phyloP scores from a whole-genome alignment of 2,797 vertebrate genomes.

The Macropus fuliginosus region DNA sequence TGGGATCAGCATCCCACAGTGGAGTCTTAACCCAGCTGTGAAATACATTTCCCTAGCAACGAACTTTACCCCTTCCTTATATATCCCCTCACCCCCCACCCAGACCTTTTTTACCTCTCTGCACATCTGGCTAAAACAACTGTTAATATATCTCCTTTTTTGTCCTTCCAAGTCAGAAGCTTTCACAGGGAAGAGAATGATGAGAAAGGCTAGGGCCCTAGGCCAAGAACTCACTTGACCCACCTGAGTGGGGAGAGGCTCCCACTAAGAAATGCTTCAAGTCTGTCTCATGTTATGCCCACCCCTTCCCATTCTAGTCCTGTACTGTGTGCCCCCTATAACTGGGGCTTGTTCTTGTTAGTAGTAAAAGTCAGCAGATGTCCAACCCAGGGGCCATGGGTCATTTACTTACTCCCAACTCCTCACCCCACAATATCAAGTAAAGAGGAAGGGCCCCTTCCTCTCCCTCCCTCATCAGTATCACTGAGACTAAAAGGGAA shows the following conservation, averaged over 20 bases:
- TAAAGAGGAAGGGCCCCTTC: not conserved
- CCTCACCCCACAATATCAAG: not conserved
- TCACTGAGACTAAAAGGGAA: not conserved
- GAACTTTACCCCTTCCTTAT: not conserved
- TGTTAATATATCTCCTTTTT: not conserved
- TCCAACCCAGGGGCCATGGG: not conserved
- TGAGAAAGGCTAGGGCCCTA: not conserved
- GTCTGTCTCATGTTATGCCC: not conserved
- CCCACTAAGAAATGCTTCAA: not conserved
- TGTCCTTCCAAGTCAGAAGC: not conserved
- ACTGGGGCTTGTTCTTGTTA: not conserved
- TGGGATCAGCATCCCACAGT: not conserved
- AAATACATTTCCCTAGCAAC: constrained; percentile 40
- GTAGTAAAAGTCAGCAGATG: not conserved
- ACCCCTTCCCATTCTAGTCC: not conserved
- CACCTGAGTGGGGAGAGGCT: not conserved
- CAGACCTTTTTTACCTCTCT: constrained; percentile 34
- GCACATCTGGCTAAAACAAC: constrained; percentile 66
- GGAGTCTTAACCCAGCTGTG: constrained; percentile 54
- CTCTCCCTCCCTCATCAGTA: rapidly evolving
- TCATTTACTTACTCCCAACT: not conserved
- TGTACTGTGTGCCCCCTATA: not conserved
- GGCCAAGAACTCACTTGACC: not conserved
- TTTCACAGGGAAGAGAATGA: not conserved
- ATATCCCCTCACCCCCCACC: not conserved